These are phyloP conservation scores for Hermatobates lingyangjiaoensis DNA, from an alignment of 1,140 invertebrate genomes.

Conservation along the genomic window DNA sequence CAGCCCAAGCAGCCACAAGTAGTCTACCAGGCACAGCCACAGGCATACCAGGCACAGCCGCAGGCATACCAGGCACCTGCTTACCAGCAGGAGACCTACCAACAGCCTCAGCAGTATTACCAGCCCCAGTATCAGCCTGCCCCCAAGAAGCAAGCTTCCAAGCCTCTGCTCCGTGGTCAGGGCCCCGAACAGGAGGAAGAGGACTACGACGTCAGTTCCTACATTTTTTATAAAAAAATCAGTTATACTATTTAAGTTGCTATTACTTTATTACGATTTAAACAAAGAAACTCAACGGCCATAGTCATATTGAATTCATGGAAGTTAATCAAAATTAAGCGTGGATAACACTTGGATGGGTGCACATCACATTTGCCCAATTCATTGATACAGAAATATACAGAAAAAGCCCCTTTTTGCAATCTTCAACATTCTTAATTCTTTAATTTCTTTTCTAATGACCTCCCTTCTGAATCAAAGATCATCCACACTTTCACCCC, in stretches of 20 bases:
- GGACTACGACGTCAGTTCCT: constrained; percentile 7
- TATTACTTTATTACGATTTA: no score
- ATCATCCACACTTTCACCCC: no score
- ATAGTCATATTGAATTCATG: no score
- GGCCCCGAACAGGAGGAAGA: constrained; percentile 2
- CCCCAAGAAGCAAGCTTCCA: not conserved
- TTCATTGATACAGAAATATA: no score
- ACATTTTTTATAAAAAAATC: not conserved
- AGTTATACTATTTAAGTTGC: not conserved
- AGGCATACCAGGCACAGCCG: constrained; percentile 2
- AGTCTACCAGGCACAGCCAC: constrained; percentile 6
- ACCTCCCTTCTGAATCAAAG: no score
- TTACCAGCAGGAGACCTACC: constrained; percentile 1
- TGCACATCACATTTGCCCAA: no score
- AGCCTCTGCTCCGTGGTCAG: not conserved
- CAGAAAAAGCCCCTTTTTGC: no score
- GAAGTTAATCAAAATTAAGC: no score
- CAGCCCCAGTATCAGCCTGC: constrained; percentile 1
- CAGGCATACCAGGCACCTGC: constrained; percentile 6
- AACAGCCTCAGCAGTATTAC: constrained; percentile 8
- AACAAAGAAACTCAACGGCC: no score
- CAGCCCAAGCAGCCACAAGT: constrained; percentile 5
- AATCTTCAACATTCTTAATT: no score
- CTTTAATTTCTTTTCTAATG: no score
- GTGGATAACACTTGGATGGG: no score